Evolutionary conservation across 2,797 vertebrate genomes (phyloP), one percentile per base, ranked within the genome.

Genomic region (Alcedo quadribrachys): DNA sequence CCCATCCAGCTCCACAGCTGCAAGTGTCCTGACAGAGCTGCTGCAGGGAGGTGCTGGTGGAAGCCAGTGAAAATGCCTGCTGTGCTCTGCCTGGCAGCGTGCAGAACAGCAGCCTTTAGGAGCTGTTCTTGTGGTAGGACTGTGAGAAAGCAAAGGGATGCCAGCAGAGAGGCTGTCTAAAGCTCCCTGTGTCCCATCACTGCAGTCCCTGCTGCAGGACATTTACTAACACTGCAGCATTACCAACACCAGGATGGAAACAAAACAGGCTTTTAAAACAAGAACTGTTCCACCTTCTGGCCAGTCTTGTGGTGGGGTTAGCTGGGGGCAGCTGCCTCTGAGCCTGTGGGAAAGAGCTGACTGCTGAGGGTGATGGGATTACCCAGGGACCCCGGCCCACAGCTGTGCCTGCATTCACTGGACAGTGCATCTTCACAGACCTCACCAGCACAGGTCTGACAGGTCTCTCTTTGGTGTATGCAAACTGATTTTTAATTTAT

Each of bases 1-100:
- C 76, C 93, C 83, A 86, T 90, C 94, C 93, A 94, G 89, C 54
- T 83, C 43, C 8, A 81, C 40, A 76, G 32, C 46, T 81, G 54
- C 20, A 40, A 20, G 35, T 71, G 37, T 63, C 27, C 45, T 80
- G 46, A 58, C 28, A 82, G 78, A 42, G 81, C 82, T 46, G 43
- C 14, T 33, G 55, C 60, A 60, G 87, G 67, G 37, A 32, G 32
- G 24, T 43, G 55, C 43, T 61, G 86, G 50, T 53, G 70, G 42
- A 69, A 45, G 20, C 43, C 70, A 67, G 24, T 65, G 82, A 62
- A 79, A 84, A 35, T 40, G 7, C 50, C 6, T 40, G 21, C 48
- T 66, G 7, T 61, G 25, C 43, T 88, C 43, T 87, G 28, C 30
- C 66, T 84, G 79, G 30, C 63, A 28, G 11, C 2, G 0, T 48